Evolutionary conservation across 2,888 invertebrate species (phyloP).

Genomic region (Tiliacea aurago): DNA sequence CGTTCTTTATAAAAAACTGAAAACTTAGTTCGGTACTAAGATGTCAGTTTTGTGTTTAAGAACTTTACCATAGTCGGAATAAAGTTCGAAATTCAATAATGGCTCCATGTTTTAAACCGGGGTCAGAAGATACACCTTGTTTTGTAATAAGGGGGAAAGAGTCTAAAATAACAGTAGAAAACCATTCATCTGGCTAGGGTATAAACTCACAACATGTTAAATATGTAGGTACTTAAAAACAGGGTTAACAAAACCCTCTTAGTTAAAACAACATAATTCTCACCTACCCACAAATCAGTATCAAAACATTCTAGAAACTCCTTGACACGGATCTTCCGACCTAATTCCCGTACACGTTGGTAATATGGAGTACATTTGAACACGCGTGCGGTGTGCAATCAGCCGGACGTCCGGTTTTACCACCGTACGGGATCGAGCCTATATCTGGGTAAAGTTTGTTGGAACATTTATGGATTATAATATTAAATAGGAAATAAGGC

Average conservation of each 20-base stretch:
- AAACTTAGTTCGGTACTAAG: no score
- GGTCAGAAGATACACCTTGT: no score
- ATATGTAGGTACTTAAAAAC: no score
- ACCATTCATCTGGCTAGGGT: no score
- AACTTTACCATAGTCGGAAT: no score
- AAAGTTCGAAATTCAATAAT: no score
- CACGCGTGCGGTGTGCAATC: slow-evolving; percentile 53
- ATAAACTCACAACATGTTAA: no score
- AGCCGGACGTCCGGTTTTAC: slow-evolving; percentile 58
- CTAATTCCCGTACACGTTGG: slow-evolving; percentile 38
- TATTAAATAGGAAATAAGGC: not conserved
- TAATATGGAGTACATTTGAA: slow-evolving; percentile 10
- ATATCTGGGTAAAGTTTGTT: slow-evolving; percentile 18
- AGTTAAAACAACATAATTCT: slow-evolving; percentile 15
- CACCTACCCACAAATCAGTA: slow-evolving; percentile 16
- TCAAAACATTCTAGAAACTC: slow-evolving; percentile 25
- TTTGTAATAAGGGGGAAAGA: no score
- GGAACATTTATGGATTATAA: slow-evolving; percentile 19
- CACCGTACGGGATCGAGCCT: slow-evolving; percentile 9
- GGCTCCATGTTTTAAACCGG: no score
- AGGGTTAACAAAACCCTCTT: not conserved
- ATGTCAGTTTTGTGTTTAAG: no score
- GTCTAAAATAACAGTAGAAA: no score
- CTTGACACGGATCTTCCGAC: slow-evolving; percentile 58
- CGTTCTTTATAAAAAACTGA: no score